Base-by-base conservation (phyloP, 1,140 invertebrate species). In the Cotesia glomerata region DNA sequence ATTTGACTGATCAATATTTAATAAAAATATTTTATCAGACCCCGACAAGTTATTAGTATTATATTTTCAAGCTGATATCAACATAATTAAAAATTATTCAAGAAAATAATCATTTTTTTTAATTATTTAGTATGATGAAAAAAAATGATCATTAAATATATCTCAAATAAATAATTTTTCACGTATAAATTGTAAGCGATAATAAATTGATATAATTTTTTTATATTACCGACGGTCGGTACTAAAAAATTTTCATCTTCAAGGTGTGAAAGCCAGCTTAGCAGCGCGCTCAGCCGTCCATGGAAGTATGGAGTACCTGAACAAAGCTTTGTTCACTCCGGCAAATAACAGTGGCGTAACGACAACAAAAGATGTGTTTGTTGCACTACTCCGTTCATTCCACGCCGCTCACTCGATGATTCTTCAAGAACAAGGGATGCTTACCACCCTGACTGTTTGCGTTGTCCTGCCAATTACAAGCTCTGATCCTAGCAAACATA, bases 231-330 rank as follows among this genome's bases (percentile, higher is more conserved):
- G 5, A 58, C 11, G 58, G 36, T 67, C 52, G 64, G 13, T 63
- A 56, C 56, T 59, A 62, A 32, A 62, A 26, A 26, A 26, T 26
- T 26, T 63, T 35, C 14, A 13, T 39, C 7, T 59, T 68, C 62
- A 80, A 90, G 94, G 89, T 63, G 92, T 95, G 80, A 95, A 95
- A 79, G 94, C 95, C 36, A 90, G 93, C 66, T 87, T 97, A 67
- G 95, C 95, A n/a, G 95, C 95, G 7, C 89, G 95, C 73, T 95
- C 95, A 73, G 96, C 95, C 8, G 90, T 97, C 7, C 93, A 96
- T 80, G 96, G 95, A 8, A 93, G 93, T 77, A 90, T 97, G 74
- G 93, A 96, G 73, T 95, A 95, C 81, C 88, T 97, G 67, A 95
- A 95, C 81, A 91, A 92, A 76, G 91, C 92, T 8, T 87, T 96